phyloP scores from a whole-genome alignment of 2,113 vertebrate genomes.

The Elephas maximus region DNA sequence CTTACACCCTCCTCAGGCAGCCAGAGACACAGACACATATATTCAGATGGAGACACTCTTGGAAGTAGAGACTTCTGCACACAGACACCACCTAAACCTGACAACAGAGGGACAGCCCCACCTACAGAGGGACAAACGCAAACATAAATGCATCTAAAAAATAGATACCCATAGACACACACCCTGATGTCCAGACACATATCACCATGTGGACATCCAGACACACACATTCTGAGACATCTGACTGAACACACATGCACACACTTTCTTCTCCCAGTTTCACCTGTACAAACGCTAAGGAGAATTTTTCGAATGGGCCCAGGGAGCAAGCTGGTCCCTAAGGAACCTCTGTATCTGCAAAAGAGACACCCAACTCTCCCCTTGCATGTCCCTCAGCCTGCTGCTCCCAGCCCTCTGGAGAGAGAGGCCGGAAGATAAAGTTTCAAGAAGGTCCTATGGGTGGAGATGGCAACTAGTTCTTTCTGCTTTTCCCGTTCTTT shows the following conservation, averaged over 20 bases:
- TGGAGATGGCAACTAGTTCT: neutral
- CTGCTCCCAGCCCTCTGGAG: neutral
- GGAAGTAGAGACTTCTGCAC: neutral
- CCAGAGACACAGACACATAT: neutral
- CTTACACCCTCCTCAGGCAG: neutral
- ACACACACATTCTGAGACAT: neutral
- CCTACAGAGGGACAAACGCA: rapidly evolving
- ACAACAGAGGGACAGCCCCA: neutral
- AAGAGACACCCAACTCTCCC: neutral
- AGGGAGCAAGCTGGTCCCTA: neutral
- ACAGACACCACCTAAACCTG: neutral
- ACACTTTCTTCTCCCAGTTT: neutral
- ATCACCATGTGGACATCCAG: neutral
- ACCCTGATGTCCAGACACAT: neutral
- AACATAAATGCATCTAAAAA: neutral
- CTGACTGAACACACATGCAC: neutral
- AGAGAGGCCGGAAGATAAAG: neutral
- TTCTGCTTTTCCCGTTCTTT: neutral
- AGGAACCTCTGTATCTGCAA: neutral
- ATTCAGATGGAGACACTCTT: neutral
- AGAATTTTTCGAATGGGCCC: conserved; percentile 7
- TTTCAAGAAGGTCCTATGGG: neutral
- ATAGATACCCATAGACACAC: neutral
- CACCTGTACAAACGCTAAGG: conserved; percentile 50
- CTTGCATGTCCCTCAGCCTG: neutral